A percentile compares a stretch with the other conserved stretches of the same genome.
phyloP scores from a whole-genome alignment of 2,113 vertebrate species.

The Miniopterus natalensis region DNA sequence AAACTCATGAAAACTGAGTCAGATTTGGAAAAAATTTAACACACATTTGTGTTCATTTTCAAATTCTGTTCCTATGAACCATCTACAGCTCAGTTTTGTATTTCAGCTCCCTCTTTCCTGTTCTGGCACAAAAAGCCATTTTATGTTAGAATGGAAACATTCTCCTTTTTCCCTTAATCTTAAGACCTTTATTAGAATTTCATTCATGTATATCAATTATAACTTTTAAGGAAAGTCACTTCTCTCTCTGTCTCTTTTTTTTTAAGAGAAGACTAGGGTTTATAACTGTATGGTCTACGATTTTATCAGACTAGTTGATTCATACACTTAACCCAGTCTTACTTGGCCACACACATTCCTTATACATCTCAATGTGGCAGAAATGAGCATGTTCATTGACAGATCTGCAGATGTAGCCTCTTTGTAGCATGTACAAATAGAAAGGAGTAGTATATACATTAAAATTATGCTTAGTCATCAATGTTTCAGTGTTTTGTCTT shows the following conservation, averaged over 20 bases:
- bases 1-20: slow-evolving; percentile 3
- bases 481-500: background rate
- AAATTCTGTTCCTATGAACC: background rate
- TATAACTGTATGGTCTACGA: background rate
- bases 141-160: background rate
- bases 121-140: background rate
- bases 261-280: background rate
- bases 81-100: background rate
- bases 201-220: background rate
- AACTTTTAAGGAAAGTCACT: background rate
- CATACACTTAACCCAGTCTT: background rate
- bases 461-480: background rate
- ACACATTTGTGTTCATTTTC: slow-evolving; percentile 3
- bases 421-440: background rate
- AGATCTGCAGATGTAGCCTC: background rate
- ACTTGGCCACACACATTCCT: background rate
- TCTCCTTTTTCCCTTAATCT: background rate
- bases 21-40: background rate
- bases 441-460: background rate
- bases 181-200: background rate
- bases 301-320: background rate
- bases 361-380: background rate
- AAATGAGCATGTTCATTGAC: background rate
- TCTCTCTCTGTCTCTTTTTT: too few species aligned
- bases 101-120: background rate